Evolutionary conservation across 2,113 vertebrate species (phyloP).

Genomic region (Macroglossus sobrinus): DNA sequence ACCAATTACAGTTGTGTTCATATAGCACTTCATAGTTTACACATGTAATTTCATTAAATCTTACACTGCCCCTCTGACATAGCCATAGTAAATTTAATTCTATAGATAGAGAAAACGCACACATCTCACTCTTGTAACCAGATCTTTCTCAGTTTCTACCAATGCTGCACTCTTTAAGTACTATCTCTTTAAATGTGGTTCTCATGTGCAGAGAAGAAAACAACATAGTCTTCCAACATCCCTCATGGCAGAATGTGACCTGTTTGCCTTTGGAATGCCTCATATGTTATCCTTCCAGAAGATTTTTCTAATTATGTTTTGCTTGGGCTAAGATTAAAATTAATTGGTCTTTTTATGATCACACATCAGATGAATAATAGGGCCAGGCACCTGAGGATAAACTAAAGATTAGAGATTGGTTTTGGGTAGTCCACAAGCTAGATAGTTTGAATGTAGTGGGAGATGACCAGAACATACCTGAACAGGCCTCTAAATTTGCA

Average conservation of each 20-base stretch:
- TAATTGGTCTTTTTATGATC: conserved; percentile 56
- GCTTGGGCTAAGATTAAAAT: conserved; percentile 54
- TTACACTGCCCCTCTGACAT: background rate
- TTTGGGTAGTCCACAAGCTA: background rate
- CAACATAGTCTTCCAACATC: background rate
- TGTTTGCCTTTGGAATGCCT: background rate
- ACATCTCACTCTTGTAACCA: background rate
- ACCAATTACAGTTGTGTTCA: background rate
- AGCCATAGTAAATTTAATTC: background rate
- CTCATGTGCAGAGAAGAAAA: background rate
- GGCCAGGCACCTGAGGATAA: conserved; percentile 34
- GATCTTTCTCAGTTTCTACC: background rate
- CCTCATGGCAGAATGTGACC: background rate
- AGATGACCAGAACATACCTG: fast-evolving
- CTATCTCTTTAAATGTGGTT: background rate
- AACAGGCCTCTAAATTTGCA: fast-evolving
- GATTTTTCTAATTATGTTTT: conserved; percentile 58
- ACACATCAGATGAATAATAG: conserved; percentile 14
- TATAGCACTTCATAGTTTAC: background rate
- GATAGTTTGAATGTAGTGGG: background rate
- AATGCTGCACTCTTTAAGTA: background rate
- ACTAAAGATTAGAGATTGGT: background rate
- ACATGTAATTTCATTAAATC: background rate
- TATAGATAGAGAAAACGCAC: background rate
- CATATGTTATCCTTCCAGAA: conserved; percentile 33